Conservation (phyloP, 1,140 invertebrate species). For the Euura lappo region DNA sequence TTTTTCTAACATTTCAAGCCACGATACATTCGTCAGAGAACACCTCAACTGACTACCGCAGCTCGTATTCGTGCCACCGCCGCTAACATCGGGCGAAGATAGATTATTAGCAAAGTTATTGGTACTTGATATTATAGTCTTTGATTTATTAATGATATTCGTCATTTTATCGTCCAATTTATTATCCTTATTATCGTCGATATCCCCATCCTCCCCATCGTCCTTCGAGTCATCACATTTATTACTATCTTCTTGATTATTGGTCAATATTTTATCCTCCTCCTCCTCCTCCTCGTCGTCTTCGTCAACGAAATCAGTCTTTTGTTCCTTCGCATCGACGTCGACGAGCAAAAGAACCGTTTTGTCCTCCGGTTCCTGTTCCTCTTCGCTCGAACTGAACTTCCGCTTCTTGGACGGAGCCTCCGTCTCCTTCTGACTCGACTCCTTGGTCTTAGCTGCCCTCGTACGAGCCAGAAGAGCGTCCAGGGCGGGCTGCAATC, state of each 20-base stretch:
- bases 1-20: constrained; percentile 58
- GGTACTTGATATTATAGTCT: background rate
- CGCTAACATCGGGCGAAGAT: constrained; percentile 11
- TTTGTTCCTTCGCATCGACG: constrained; percentile 27
- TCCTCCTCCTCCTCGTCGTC: constrained; percentile 29
- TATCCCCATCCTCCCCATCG: constrained; percentile 4
- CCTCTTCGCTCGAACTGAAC: constrained; percentile 40
- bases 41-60: constrained; percentile 46
- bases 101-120: background rate
- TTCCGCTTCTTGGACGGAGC: constrained; percentile 56
- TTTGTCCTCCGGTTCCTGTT: constrained; percentile 26
- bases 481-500: constrained; percentile 45
- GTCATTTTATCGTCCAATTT: background rate
- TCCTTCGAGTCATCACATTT: constrained; percentile 13
- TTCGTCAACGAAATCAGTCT: constrained; percentile 22
- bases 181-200: background rate
- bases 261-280: constrained; percentile 19
- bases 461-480: constrained; percentile 45
- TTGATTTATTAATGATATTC: background rate
- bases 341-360: constrained; percentile 20
- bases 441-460: constrained; percentile 43
- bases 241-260: background rate
- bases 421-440: constrained; percentile 41
- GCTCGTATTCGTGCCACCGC: constrained; percentile 24
- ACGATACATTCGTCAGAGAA: constrained; percentile 50